Percentiles rank a stretch among this genome's conserved stretches.
Evolutionary conservation across 2,797 vertebrate genomes (phyloP).

Genomic region (Lepus townsendii): DNA sequence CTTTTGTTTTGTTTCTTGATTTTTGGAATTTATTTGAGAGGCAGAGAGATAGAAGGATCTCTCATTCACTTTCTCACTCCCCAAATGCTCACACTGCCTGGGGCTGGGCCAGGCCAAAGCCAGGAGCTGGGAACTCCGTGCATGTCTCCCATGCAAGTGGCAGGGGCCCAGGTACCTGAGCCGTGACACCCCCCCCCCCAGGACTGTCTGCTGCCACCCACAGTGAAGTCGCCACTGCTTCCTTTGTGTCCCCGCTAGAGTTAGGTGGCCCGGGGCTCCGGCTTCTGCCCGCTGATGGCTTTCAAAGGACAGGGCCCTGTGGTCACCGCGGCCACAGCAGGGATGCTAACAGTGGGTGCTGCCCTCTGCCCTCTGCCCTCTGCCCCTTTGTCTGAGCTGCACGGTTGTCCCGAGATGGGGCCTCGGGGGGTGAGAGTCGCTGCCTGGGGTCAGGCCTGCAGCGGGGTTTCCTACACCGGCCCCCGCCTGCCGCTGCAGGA

Average conservation of each 20-base stretch:
- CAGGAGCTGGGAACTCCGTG: too few relatives aligned
- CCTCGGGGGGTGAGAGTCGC: rapidly evolving
- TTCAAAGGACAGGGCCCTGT: rapidly evolving
- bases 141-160: too few relatives aligned
- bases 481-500: neutral
- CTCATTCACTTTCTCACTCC: too few relatives aligned
- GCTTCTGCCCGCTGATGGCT: neutral
- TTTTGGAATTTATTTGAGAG: too few relatives aligned
- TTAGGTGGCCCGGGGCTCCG: neutral
- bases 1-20: too few relatives aligned
- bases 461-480: rapidly evolving
- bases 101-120: too few relatives aligned
- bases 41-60: too few relatives aligned
- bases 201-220: neutral
- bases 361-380: neutral
- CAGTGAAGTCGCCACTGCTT: neutral
- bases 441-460: neutral
- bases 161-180: too few relatives aligned
- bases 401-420: neutral
- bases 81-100: too few relatives aligned
- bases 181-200: too few relatives aligned
- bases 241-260: neutral
- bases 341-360: rapidly evolving
- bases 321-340: neutral
- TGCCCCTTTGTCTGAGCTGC: rapidly evolving